Base-by-base conservation (phyloP, 2,113 vertebrate species). In the Rhineura floridana region DNA sequence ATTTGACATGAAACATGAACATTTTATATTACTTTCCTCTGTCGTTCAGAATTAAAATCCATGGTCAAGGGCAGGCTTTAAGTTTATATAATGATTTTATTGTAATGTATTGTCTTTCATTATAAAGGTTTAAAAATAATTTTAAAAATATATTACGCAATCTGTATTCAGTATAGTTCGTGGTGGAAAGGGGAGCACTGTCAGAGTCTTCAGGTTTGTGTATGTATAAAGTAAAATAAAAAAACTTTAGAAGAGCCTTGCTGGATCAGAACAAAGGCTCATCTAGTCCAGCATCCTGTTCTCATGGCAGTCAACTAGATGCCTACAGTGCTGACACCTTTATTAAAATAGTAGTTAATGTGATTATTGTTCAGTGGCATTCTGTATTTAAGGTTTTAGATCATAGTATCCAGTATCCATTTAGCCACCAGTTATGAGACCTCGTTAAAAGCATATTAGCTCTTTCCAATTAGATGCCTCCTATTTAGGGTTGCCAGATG, bases 11-110 rank as follows among this genome's bases (percentile, higher is more conserved):
- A 83, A 83, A 52, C 42, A 42, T 63, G 55, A 89, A 75, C 67
- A 85, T 81, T 70, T 50, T 81, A 85, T 81, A 44, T 75, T 65
- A 63, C 36, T 89, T 46, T 72, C 30, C 25, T 62, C 28, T 85
- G 17, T 80, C 39, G 25, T 80, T 85, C 39, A 73, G 78, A 85
- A 65, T 39, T 39, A 46, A 76, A 63, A 33, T 30, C 36, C 39
- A 63, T 42, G 39, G 39, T 78, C 44, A 82, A 80, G 52, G 55
- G 15, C 42, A 48, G 36, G 11, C 48, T 59, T 88, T 84, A 76
- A n/a, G 63, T 28, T 84, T 77, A 77, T 84, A 67, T 55, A 79
- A 78, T 67, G 44, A 65, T 36, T 69, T 83, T 30, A 44, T 17
- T 42, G 12, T 44, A 67, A 88, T n/a, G 11, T 63, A 69, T 25